Evolutionary conservation across 64 coral and sea anemone species (phyloP), one percentile per base, ranked within the genome.

Genomic region (Orbicella faveolata): DNA sequence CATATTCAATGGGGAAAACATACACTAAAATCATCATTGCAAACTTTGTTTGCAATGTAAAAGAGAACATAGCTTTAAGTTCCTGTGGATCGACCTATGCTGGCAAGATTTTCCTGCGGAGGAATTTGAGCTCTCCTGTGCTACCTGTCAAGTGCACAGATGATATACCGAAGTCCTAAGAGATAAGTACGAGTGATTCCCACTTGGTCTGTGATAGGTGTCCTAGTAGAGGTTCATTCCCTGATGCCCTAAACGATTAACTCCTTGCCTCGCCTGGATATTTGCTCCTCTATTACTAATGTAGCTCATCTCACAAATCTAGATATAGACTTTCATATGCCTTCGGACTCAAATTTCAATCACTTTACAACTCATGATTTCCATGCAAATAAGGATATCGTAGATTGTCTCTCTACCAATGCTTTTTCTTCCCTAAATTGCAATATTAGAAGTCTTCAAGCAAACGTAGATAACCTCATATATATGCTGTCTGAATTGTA

Each of bases 401-500:
- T 48, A 62, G 26, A 83, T 51, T 74, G 61, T 70, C 20, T 52
- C 17, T 23, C 61, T 36, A 74, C 17, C 36, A 78, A 78, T 78
- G 18, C 76, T 19, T 2, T 52, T 19, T 52, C 37, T 17, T 61
- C n/a, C n/a, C n/a, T n/a, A n/a, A n/a, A n/a, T n/a, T n/a, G n/a
- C n/a, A n/a, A n/a, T n/a, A n/a, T n/a, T n/a, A n/a, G n/a, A n/a
- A n/a, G n/a, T n/a, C n/a, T n/a, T n/a, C n/a, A n/a, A n/a, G n/a
- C n/a, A n/a, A 61, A 61, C 16, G 8, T 11, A 11, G 59, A 61
- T 93, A 87, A 89, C 15, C 53, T 95, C 0, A 18, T 44, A 34
- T 37, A 77, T 44, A 95, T 92, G 26, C 14, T 89, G 30, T 23
- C 79, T 52, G 77, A 95, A 79, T 72, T 94, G 26, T 78, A 90